Conservation (phyloP, 37 sponge, comb jelly and placozoan genomes). For the Cladorhizidae sp. region DNA sequence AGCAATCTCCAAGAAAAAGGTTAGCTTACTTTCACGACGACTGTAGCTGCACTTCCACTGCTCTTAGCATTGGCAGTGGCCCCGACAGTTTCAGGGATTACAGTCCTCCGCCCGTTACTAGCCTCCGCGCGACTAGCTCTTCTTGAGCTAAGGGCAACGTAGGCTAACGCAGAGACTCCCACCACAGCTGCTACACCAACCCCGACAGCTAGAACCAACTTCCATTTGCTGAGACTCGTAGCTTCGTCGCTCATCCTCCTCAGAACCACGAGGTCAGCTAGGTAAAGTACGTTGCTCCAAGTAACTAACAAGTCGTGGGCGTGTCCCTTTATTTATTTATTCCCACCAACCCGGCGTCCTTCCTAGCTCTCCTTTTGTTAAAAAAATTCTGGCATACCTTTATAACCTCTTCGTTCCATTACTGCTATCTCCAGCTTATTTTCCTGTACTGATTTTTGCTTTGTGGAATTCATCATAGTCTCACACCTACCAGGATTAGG, state of each 20-base stretch:
- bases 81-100: background rate
- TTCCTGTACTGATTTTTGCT: no score
- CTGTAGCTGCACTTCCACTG: background rate
- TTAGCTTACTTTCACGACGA: background rate
- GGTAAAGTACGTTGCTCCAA: no score
- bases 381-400: no score
- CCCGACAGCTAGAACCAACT: conserved; percentile 29
- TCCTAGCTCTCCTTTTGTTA: no score
- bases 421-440: no score
- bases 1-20: background rate
- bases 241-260: conserved; percentile 24
- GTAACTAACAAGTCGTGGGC: no score
- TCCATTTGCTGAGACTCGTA: conserved; percentile 28
- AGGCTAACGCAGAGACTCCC: conserved; percentile 10
- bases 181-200: conserved; percentile 7
- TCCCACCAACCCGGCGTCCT: no score
- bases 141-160: background rate
- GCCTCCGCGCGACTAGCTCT: background rate
- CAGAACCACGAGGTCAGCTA: background rate
- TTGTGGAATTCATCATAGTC: no score
- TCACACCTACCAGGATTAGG: no score
- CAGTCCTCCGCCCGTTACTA: background rate
- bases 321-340: no score
- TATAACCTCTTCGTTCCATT: no score
- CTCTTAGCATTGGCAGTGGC: background rate